phyloP scores from a whole-genome alignment of 2,888 invertebrate species.

The Ellobium chinense region DNA sequence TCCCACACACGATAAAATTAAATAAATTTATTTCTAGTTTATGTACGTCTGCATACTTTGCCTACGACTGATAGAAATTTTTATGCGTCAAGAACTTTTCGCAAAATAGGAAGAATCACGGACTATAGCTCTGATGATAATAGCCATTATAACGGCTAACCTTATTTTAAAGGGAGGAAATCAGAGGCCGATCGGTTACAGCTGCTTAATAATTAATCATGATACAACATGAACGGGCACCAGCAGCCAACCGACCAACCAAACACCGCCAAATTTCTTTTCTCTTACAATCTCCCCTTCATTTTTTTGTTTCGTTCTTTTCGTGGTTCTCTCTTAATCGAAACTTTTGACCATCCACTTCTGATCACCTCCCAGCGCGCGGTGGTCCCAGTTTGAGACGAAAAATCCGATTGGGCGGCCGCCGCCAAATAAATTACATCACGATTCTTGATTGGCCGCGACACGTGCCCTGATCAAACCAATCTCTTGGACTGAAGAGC shows the following conservation, averaged over 20 bases:
- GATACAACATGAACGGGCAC: not conserved
- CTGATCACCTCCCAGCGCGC: conserved; percentile 14
- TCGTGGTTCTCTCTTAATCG: not conserved
- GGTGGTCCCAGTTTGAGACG: conserved; percentile 28
- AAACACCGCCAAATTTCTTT: not conserved
- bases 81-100: too few species aligned
- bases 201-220: conserved; percentile 16
- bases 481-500: conserved; percentile 32
- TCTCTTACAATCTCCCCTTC: not conserved
- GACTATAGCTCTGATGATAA: too few species aligned
- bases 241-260: conserved; percentile 10
- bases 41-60: too few species aligned
- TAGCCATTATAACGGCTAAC: too few species aligned
- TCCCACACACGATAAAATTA: too few species aligned
- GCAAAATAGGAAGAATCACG: too few species aligned
- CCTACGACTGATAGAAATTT: too few species aligned
- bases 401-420: conserved; percentile 5
- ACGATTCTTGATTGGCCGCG: conserved; percentile 26
- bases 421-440: conserved; percentile 27
- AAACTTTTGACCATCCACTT: conserved; percentile 20
- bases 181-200: not conserved
- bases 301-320: not conserved
- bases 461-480: conserved; percentile 33
- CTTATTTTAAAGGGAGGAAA: not conserved
- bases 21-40: too few species aligned